These are phyloP conservation scores for Pammene fasciana DNA, from an alignment of 2,888 invertebrate genomes.

Conservation along the genomic window DNA sequence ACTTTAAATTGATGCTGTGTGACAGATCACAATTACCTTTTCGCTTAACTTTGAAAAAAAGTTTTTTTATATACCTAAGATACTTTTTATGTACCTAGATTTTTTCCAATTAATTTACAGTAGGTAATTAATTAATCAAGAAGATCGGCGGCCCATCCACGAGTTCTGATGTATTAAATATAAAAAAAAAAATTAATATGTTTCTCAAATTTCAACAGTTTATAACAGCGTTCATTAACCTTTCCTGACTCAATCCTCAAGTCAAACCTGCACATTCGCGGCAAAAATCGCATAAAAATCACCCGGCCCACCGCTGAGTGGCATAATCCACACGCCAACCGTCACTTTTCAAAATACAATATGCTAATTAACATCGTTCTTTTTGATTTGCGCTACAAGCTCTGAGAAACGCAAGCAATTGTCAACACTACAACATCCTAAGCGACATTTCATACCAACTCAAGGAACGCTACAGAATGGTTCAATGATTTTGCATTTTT, in stretches of 20 bases:
- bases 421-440: background rate
- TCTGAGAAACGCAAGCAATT: slow-evolving; percentile 68
- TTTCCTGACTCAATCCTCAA: slow-evolving; percentile 21
- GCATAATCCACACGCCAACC: slow-evolving; percentile 75
- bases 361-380: slow-evolving; percentile 80
- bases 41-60: too few relatives aligned
- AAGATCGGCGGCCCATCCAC: too few relatives aligned
- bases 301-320: slow-evolving; percentile 75
- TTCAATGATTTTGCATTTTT: background rate
- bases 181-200: background rate
- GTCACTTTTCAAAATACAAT: slow-evolving; percentile 82
- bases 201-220: background rate
- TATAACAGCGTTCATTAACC: slow-evolving; percentile 22
- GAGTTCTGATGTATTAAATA: too few relatives aligned
- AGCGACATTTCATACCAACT: slow-evolving; percentile 9
- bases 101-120: too few relatives aligned
- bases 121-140: too few relatives aligned
- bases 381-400: slow-evolving; percentile 76
- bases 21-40: too few relatives aligned
- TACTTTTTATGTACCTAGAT: too few relatives aligned
- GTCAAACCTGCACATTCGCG: slow-evolving; percentile 54
- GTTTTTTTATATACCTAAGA: too few relatives aligned
- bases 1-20: too few relatives aligned
- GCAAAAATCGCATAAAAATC: slow-evolving; percentile 63
- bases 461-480: slow-evolving; percentile 1